Conservation (phyloP, 2,888 invertebrate species). For the Sialis lutaria region DNA sequence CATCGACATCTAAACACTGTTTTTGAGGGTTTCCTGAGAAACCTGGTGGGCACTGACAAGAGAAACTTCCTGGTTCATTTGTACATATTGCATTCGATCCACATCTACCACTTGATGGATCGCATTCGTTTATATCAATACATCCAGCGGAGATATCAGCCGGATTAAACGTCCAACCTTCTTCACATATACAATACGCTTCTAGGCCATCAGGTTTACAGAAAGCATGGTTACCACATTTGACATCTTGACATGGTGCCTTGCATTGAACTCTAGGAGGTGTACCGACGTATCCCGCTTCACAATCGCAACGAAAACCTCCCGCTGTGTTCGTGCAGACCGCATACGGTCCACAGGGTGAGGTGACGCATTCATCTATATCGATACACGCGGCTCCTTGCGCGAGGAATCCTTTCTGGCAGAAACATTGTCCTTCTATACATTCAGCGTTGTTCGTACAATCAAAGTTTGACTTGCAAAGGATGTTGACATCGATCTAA, state of each 20-base stretch:
- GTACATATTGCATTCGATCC: slow-evolving; percentile 69
- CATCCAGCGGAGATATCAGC: slow-evolving; percentile 78
- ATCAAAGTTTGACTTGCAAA: slow-evolving; percentile 75
- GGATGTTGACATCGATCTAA: slow-evolving; percentile 68
- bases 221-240: slow-evolving; percentile 74
- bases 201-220: slow-evolving; percentile 79
- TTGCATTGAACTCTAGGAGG: slow-evolving; percentile 67
- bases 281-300: slow-evolving; percentile 62
- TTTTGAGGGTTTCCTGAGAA: slow-evolving; percentile 71
- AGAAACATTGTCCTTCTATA: slow-evolving; percentile 74
- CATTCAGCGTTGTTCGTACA: slow-evolving; percentile 87
- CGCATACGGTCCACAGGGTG: slow-evolving; percentile 59
- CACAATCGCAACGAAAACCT: slow-evolving; percentile 67
- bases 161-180: slow-evolving; percentile 86
- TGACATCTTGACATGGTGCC: slow-evolving; percentile 83
- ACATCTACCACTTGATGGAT: slow-evolving; percentile 68
- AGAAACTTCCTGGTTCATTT: slow-evolving; percentile 63
- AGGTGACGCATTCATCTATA: slow-evolving; percentile 56
- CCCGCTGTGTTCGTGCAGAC: slow-evolving; percentile 66
- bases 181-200: slow-evolving; percentile 83
- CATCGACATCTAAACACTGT: slow-evolving; percentile 69
- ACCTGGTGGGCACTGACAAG: slow-evolving; percentile 68
- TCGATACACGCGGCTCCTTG: slow-evolving; percentile 65
- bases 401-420: slow-evolving; percentile 71
- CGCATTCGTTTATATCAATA: slow-evolving; percentile 82